A percentile compares a stretch with the other conserved stretches of the same genome.
phyloP scores from a whole-genome alignment of 2,113 vertebrate genomes.

The Tragelaphus strepsiceros region DNA sequence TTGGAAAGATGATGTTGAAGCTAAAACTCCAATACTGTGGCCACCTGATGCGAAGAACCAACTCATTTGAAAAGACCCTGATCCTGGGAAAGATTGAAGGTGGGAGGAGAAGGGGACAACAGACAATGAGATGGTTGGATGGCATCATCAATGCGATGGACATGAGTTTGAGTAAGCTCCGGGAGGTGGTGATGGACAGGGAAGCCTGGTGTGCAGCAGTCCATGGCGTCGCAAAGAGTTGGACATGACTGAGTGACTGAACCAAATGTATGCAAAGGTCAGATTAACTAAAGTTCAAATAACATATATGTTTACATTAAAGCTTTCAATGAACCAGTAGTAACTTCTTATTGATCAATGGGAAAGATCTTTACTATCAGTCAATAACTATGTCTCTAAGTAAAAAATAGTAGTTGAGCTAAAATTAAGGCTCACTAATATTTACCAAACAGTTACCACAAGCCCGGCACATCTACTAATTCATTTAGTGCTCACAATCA shows the following conservation, averaged over 20 bases:
- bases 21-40: not conserved
- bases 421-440: not conserved
- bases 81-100: not conserved
- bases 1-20: not conserved
- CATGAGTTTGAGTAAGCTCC: not conserved
- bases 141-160: not conserved
- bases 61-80: not conserved
- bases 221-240: fast-evolving
- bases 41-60: fast-evolving
- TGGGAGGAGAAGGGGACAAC: not conserved
- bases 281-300: not conserved
- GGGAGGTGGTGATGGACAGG: not conserved
- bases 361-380: not conserved
- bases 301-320: not conserved
- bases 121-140: not conserved
- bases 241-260: not conserved
- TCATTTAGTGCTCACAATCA: not conserved
- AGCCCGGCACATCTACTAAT: not conserved
- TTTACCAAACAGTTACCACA: not conserved
- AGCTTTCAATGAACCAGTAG: not conserved
- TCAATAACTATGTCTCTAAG: not conserved
- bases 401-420: not conserved
- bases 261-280: not conserved
- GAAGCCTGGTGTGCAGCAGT: not conserved
- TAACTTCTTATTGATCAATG: not conserved